Evolutionary conservation across 2,797 vertebrate species (phyloP), one percentile per base, ranked within the genome.

Genomic region (Spinus pinus): DNA sequence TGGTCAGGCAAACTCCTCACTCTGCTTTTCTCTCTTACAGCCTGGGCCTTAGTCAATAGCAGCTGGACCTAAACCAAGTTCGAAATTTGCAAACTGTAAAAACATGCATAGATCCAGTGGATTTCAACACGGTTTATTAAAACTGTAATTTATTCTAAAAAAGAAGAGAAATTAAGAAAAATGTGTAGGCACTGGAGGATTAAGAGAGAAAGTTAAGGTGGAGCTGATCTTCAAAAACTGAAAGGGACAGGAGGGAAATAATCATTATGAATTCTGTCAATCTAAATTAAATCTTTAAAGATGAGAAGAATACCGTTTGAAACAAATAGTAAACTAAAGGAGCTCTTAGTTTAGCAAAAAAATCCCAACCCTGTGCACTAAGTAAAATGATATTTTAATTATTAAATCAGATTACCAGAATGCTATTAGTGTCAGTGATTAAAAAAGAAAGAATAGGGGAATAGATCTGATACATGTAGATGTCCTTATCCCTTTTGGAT

Each of bases 221-320:
- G 35, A 67, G 49, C 7, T 86, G 44, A 60, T 79, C 10, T 71
- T 80, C 33, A 41, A n/a, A 80, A 80, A 37, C 10, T 74, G 33
- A 54, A 74, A 27, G 6, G 3, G 10, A 8, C 0, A 1, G 28
- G 30, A 91, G 12, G 20, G 28, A 83, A 84, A 53, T 67, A 2
- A 51, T 86, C 17, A 4, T 83, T 19, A 23, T 30, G 46, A 81
- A 21, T 94, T 73, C 56, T 74, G 17, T 71, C 27, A 69, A 22
- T 72, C 47, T 86, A 79, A 93, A 69, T 75, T 50, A 57, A 81
- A 53, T 88, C 24, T 24, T 85, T 61, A 64, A 37, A n/a, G 7
- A 24, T 66, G n/a, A 82, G 37, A 89, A 72, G 18, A 90, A 42
- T 49, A 71, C 7, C 5, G 27, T 50, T 60, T 71, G 57, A 77